Conservation (phyloP, 2,888 invertebrate species). For the Caenorhabditis sinica region DNA sequence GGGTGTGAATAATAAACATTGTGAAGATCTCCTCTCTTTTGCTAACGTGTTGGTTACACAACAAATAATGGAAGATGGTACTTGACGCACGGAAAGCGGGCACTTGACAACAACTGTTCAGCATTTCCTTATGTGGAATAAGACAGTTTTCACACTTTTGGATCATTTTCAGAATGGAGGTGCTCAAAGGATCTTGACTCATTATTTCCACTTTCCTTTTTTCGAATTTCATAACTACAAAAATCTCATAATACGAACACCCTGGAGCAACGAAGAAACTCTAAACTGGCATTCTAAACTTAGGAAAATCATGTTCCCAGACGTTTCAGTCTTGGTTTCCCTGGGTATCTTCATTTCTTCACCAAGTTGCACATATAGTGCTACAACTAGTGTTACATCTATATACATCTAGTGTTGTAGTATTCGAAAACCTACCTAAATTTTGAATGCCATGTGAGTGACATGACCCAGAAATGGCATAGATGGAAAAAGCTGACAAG, state of each 20-base stretch:
- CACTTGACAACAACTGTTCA: constrained; percentile 39
- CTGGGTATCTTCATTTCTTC: not conserved
- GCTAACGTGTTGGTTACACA: constrained; percentile 59
- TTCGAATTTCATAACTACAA: too few species aligned
- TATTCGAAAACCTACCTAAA: not conserved
- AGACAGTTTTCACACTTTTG: constrained; percentile 8
- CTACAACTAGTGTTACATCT: too few species aligned
- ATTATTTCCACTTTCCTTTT: too few species aligned
- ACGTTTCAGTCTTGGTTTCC: too few species aligned
- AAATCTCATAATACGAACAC: too few species aligned
- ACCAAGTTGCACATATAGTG: not conserved
- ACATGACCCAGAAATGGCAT: constrained; percentile 42
- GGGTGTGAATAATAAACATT: constrained; percentile 59
- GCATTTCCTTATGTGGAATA: constrained; percentile 17
- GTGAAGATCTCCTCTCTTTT: constrained; percentile 23
- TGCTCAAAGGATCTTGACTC: too few species aligned
- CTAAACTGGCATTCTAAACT: too few species aligned
- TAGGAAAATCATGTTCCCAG: too few species aligned
- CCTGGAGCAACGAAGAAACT: too few species aligned
- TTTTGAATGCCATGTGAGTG: constrained; percentile 1
- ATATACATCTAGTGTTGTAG: too few species aligned
- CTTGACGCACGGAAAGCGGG: constrained; percentile 42
- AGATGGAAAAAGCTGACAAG: constrained; percentile 30
- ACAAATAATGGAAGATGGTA: constrained; percentile 48
- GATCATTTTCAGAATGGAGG: not conserved